A percentile compares a stretch with the other conserved stretches of the same genome.
These are phyloP conservation scores for Turritopsis rubra DNA, from an alignment of 30 jellyfish, hydroid and myxozoan species.

Conservation along the genomic window DNA sequence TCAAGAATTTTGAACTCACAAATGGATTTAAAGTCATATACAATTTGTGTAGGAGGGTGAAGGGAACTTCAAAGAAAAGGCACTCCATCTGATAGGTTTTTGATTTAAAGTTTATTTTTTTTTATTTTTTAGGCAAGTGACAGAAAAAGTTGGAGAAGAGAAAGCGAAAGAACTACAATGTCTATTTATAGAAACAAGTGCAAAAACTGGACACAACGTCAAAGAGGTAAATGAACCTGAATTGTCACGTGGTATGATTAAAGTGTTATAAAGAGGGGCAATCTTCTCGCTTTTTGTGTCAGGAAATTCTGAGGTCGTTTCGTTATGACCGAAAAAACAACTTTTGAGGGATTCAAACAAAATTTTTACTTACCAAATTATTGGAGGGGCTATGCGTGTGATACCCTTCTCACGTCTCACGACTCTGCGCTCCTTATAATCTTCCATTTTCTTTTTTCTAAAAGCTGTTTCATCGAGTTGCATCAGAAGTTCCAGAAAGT, in stretches of 20 bases:
- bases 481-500: constrained; percentile 96
- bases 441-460: not conserved
- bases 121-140: constrained; percentile 7
- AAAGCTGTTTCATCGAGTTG: constrained; percentile 83
- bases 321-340: too few species aligned
- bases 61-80: not conserved
- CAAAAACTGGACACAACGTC: constrained; percentile 18
- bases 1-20: too few species aligned
- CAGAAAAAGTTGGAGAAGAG: constrained; percentile 3
- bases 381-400: too few species aligned
- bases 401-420: too few species aligned
- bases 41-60: too few species aligned
- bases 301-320: too few species aligned
- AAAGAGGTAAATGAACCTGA: not conserved
- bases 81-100: too few species aligned
- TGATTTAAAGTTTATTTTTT: not conserved
- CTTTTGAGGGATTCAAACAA: too few species aligned
- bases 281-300: not conserved
- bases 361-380: too few species aligned
- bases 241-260: not conserved
- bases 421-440: too few species aligned
- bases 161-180: constrained; percentile 11
- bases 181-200: constrained; percentile 9
- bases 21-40: too few species aligned
- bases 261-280: too few species aligned